Base-by-base conservation (phyloP, 30 jellyfish, hydroid and myxozoan genomes). In the Sanderia malayensis region DNA sequence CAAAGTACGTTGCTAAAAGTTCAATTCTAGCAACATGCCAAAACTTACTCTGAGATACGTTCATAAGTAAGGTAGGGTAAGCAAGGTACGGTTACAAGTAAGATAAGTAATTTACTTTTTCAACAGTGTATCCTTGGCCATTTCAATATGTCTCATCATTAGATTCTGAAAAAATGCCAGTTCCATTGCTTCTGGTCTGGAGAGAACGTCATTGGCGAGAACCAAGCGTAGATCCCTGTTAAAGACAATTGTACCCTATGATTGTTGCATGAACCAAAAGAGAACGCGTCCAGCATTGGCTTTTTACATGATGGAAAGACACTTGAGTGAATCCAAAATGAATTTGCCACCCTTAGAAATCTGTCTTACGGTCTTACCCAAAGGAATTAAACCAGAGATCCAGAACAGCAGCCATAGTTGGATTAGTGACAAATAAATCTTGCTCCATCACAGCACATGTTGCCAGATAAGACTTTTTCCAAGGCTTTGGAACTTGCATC, bases 401-500 rank as follows among this genome's bases (percentile, higher is more conserved):
- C 29, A 88, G 81, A n/a, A 88, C 97, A 70, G 86, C 92, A 24
- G 88, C 78, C 97, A 88, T 73, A 15, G 95, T 88, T 26, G 95
- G 97, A 60, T 88, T 88, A 23, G 97, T 88, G 60, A 76, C 91
- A 45, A 80, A 71, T 45, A 88, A 62, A 31, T 88, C 84, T 44
- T 75, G 88, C 49, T 88, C 95, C 88, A 88, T 88, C 24, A 78
- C 34, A 2, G 86, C 66, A 26, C 86, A 67, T 45, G 97, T 70
- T 0, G 63, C 17, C 37, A 57, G 27, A 44, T 33, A 88, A 4
- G 97, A 47, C 72, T 76, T 67, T 46, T 74, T 75, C 97, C 97
- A 88, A 0, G 97, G 97, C 44, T 88, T 88, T 21, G 97, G 97
- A 18, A 88, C 97, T 76, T 88, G 95, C 95, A 80, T 74, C 80